Conservation (phyloP, 2,888 invertebrate species). For the Acleris sparsana region DNA sequence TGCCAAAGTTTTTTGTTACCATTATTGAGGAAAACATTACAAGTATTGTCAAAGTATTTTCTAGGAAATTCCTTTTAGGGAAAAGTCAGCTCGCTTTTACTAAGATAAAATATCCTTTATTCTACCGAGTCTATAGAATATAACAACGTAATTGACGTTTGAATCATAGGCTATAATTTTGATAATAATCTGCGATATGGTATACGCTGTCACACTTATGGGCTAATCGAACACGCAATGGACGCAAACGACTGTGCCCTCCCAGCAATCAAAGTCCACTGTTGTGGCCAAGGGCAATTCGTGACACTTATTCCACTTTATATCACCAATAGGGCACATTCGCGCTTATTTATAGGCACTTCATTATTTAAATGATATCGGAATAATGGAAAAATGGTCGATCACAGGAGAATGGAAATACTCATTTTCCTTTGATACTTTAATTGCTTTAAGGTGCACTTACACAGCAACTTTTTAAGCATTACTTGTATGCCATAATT, state of each 20-base stretch:
- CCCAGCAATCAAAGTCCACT: constrained; percentile 5
- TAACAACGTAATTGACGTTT: too few relatives aligned
- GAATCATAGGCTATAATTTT: too few relatives aligned
- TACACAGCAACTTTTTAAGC: too few relatives aligned
- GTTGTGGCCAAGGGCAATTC: constrained; percentile 48
- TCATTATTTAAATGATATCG: constrained; percentile 61
- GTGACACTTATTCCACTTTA: constrained; percentile 73
- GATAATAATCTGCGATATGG: too few relatives aligned
- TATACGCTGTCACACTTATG: not conserved
- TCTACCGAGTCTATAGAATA: too few relatives aligned
- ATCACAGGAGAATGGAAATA: constrained; percentile 5
- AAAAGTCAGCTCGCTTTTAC: too few relatives aligned
- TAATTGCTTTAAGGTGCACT: not conserved
- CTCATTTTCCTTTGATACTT: not conserved
- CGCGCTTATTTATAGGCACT: constrained; percentile 64
- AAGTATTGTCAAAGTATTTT: too few relatives aligned
- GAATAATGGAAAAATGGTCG: constrained; percentile 41
- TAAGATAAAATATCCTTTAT: too few relatives aligned
- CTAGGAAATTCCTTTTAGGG: too few relatives aligned
- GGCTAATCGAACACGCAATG: constrained; percentile 9
- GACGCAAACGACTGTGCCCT: constrained; percentile 8
- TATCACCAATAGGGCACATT: constrained; percentile 65
- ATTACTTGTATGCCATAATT: too few relatives aligned
- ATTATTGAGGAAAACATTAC: not conserved
- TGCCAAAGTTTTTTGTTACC: not conserved